phyloP scores from a whole-genome alignment of 2,113 vertebrate species.

The Cavia porcellus region DNA sequence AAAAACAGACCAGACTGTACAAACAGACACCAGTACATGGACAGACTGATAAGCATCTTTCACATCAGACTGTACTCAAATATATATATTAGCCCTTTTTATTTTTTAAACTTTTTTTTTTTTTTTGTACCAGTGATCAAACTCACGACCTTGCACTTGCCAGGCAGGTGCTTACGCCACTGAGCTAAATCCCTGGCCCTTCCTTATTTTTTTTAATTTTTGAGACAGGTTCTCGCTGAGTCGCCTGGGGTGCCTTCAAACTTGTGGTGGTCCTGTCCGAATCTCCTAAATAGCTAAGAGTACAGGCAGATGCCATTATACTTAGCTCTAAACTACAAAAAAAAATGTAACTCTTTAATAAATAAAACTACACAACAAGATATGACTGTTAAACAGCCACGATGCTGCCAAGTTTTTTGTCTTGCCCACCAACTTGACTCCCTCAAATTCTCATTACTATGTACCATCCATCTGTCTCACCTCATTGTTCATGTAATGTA shows the following conservation, averaged over 20 bases:
- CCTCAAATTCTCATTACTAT: neutral
- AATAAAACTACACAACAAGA: slow-evolving; percentile 27
- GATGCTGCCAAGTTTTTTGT: neutral
- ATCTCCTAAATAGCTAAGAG: neutral
- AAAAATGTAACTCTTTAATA: slow-evolving; percentile 56
- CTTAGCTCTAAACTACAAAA: neutral
- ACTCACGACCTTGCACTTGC: no score
- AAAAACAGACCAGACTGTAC: no score
- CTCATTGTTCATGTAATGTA: slow-evolving; percentile 98
- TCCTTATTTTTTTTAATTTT: neutral
- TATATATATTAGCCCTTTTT: no score
- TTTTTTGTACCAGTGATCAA: no score
- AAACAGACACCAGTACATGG: no score
- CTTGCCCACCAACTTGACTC: neutral
- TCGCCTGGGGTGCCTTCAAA: neutral
- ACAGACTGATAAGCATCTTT: no score
- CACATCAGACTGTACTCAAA: no score
- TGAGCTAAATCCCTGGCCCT: neutral
- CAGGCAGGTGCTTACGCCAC: no score
- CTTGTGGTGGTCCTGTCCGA: neutral
- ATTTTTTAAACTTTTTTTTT: no score
- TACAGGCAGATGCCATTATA: neutral
- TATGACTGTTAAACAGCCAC: neutral
- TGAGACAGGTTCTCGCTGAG: neutral
- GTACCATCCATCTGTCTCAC: slow-evolving; percentile 82